A percentile compares a stretch with the other conserved stretches of the same genome.
Evolutionary conservation across 1,140 invertebrate genomes (phyloP).

Genomic region (Micrasema minimum): DNA sequence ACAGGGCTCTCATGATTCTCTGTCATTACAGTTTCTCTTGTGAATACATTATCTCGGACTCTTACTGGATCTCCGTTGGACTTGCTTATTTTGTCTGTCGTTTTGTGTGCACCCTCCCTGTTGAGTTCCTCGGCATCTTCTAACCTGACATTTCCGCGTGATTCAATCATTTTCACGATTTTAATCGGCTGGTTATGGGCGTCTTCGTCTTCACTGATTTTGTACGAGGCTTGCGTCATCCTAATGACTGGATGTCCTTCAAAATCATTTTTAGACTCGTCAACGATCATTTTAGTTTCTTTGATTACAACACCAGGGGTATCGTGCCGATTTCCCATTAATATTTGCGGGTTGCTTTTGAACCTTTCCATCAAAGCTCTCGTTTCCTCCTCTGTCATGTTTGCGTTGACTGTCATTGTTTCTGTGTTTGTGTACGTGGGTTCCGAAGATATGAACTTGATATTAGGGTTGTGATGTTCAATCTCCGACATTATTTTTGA

Average conservation of each 20-base stretch:
- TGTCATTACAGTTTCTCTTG: conserved; percentile 6
- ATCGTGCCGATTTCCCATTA: conserved; percentile 61
- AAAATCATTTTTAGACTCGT: conserved; percentile 54
- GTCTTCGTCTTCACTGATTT: conserved; percentile 54
- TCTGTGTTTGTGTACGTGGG: conserved; percentile 63
- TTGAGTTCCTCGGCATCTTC: conserved; percentile 25
- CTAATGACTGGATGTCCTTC: conserved; percentile 44
- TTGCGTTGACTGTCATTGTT: conserved; percentile 62
- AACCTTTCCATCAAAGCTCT: conserved; percentile 63
- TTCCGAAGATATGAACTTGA: conserved; percentile 62
- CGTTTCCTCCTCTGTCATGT: conserved; percentile 62
- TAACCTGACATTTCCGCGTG: conserved; percentile 44
- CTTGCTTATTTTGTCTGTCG: conserved; percentile 39
- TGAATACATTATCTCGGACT: conserved; percentile 1
- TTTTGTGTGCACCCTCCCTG: conserved; percentile 34
- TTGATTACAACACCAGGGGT: conserved; percentile 60
- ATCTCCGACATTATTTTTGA: conserved; percentile 62
- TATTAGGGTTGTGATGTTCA: conserved; percentile 62
- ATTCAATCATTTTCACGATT: conserved; percentile 51
- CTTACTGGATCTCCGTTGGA: conserved; percentile 29
- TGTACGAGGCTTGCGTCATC: conserved; percentile 47
- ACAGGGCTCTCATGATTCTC: conserved; percentile 3
- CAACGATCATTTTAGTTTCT: conserved; percentile 56
- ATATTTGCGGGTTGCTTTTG: conserved; percentile 58
- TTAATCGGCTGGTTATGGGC: conserved; percentile 58